These are phyloP conservation scores for Spheniscus humboldti DNA, from an alignment of 2,797 vertebrate genomes.

Conservation along the genomic window DNA sequence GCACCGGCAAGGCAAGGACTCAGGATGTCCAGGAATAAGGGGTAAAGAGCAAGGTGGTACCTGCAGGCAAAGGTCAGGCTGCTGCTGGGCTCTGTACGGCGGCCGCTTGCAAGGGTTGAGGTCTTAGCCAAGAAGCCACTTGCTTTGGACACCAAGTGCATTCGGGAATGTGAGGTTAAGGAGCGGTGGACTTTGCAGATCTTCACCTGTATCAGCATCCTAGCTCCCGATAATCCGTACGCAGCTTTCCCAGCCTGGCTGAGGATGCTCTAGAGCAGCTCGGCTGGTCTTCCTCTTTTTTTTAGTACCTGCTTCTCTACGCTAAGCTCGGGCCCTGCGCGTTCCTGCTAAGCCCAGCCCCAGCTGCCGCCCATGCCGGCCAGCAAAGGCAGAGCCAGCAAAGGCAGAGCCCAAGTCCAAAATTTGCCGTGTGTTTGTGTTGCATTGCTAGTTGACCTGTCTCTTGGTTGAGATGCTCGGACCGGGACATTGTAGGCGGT, in stretches of 20 bases:
- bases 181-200: background rate
- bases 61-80: background rate
- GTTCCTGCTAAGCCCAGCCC: background rate
- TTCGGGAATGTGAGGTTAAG: fast-evolving
- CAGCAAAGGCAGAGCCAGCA: background rate
- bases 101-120: background rate
- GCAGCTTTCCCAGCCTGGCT: background rate
- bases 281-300: background rate
- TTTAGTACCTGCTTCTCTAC: background rate
- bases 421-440: fast-evolving
- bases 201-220: background rate
- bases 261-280: background rate
- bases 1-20: background rate
- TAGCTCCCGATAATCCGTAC: background rate
- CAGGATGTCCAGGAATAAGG: background rate
- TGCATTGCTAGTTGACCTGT: background rate
- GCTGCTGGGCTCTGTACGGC: background rate
- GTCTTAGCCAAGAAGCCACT: background rate
- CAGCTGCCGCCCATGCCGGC: background rate
- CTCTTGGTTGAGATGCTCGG: background rate
- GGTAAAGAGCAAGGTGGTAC: background rate
- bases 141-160: background rate
- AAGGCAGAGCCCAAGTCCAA: background rate
- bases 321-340: background rate
- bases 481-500: background rate